Evolutionary conservation across 2,888 invertebrate species (phyloP), one percentile per base, ranked within the genome.

Genomic region (Microchrysa polita): DNA sequence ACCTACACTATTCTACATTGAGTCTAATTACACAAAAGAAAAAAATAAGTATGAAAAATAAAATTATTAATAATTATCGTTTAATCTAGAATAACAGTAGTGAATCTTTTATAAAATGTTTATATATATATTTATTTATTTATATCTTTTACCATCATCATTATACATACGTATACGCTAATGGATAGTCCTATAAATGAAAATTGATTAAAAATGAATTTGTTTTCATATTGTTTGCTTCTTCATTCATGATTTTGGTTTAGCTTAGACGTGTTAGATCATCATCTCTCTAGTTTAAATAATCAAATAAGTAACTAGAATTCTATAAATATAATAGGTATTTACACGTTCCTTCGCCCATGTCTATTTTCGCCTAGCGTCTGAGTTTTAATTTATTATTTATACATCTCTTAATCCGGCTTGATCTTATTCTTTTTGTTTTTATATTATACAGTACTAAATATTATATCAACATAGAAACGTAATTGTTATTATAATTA

Each of bases 171-270:
- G 7, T 34, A 34, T 34, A 34, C 27, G 27, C 7, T 34, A 7
- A 34, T 2, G 27, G n/a, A n/a, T n/a, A 65, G 61, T 65, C 27
- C 65, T 48, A 22, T 14, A 42, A 65, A 65, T 48, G 65, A 65
- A 65, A 65, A 22, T 65, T 48, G 65, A 72, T 72, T 72, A 67
- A 7, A 74, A 67, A 69, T 55, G 69, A 69, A 69, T 42, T 69
- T 55, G 65, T 20, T 34, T 27, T 16, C 69, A 74, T 34, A 5
- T 5, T 34, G 2, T 34, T 34, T 34, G 27, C 27, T 34, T 34
- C 27, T 7, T 74, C n/a, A n/a, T n/a, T n/a, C n/a, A n/a, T 69
- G 69, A 67, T 73, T 74, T 74, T 74, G 73, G 73, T 74, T 74
- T 74, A 73, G 73, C 69, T 75, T 75, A 72, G 55, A 63, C 67